Conservation (phyloP, 2,113 vertebrate genomes). For the Ibidorhyncha struthersii region DNA sequence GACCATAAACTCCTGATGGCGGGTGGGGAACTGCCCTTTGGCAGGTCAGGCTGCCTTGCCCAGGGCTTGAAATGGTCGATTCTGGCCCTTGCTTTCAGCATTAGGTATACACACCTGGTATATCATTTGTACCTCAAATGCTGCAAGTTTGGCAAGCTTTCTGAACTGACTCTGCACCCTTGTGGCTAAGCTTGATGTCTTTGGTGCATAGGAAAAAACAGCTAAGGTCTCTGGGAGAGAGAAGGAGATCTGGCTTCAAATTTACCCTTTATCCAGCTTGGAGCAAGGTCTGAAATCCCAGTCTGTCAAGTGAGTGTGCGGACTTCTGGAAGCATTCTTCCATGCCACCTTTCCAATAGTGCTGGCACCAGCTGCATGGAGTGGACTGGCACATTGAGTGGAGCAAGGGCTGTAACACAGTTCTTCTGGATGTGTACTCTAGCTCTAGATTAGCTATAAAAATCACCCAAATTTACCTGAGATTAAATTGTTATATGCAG, state of each 20-base stretch:
- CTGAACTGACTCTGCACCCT: not conserved
- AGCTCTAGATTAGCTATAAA: not conserved
- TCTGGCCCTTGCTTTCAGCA: not conserved
- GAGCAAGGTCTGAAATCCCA: not conserved
- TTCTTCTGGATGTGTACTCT: not conserved
- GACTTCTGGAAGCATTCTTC: not conserved
- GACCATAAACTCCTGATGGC: not conserved
- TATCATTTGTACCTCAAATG: not conserved
- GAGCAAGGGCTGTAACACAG: not conserved
- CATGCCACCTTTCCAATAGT: not conserved
- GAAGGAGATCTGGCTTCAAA: not conserved
- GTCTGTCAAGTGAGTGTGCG: fast-evolving
- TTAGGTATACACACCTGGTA: not conserved
- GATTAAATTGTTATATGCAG: not conserved
- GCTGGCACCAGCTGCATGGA: not conserved
- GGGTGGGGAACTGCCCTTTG: not conserved
- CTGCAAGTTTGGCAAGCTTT: not conserved
- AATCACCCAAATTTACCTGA: not conserved
- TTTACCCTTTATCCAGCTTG: not conserved
- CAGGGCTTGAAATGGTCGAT: not conserved
- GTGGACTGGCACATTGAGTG: not conserved
- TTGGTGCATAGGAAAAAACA: not conserved
- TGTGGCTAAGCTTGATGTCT: not conserved
- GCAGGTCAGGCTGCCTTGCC: not conserved
- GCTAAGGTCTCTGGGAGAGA: not conserved